Evolutionary conservation across 1,140 invertebrate species (phyloP).

Genomic region (Hypsibius dujardini): DNA sequence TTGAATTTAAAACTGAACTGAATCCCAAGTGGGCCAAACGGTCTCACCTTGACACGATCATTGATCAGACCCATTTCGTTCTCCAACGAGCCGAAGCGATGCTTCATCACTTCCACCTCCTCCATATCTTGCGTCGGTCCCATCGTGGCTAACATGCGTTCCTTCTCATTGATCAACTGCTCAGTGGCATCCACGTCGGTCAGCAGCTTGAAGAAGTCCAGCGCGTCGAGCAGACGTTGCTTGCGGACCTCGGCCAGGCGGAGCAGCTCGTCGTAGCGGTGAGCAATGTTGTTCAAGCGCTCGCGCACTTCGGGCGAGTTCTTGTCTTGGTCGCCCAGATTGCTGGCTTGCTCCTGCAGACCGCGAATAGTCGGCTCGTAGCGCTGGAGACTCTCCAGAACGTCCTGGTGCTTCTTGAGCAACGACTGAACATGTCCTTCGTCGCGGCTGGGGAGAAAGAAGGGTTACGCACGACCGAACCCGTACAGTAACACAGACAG

Average conservation of each 20-base stretch:
- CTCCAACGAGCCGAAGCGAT: conserved; percentile 96
- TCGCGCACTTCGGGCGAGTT: conserved; percentile 64
- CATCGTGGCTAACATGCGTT: conserved; percentile 81
- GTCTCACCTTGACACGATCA: neutral
- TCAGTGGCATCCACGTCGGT: conserved; percentile 95
- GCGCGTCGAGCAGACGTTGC: conserved; percentile 80
- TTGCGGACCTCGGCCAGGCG: conserved; percentile 89
- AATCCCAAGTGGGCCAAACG: no score
- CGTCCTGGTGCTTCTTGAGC: conserved; percentile 94
- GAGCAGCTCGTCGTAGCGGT: conserved; percentile 82
- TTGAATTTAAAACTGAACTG: no score
- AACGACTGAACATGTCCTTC: conserved; percentile 93
- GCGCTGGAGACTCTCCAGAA: conserved; percentile 89
- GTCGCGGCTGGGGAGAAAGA: conserved; percentile 42
- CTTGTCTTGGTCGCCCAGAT: conserved; percentile 69
- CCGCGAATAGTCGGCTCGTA: conserved; percentile 78
- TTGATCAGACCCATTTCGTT: conserved; percentile 60
- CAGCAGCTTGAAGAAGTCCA: conserved; percentile 88
- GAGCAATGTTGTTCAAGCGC: conserved; percentile 75
- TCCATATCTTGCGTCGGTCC: conserved; percentile 91
- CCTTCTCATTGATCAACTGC: conserved; percentile 96
- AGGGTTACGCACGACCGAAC: no score
- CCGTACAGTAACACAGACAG: no score
- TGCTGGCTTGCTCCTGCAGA: conserved; percentile 68
- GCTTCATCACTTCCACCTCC: conserved; percentile 98